phyloP scores from a whole-genome alignment of 2,113 vertebrate genomes.

The Periophthalmus modestus region DNA sequence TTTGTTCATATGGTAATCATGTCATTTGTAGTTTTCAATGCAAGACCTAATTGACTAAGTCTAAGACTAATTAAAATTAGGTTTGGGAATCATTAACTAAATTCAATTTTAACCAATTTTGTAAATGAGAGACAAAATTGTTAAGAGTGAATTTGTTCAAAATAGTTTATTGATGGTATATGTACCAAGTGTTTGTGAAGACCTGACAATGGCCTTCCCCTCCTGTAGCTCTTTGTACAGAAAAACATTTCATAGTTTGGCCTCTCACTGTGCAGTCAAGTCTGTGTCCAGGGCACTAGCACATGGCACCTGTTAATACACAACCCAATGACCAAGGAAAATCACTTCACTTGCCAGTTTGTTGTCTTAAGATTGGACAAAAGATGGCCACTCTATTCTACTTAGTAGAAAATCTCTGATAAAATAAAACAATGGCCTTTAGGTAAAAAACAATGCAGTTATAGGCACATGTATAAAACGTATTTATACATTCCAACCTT shows the following conservation, averaged over 20 bases:
- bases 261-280: slow-evolving; percentile 20
- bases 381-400: slow-evolving; percentile 77
- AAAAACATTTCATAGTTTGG: slow-evolving; percentile 20
- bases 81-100: no score
- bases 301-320: slow-evolving; percentile 33
- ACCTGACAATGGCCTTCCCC: slow-evolving; percentile 2
- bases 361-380: slow-evolving; percentile 53
- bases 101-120: no score
- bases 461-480: slow-evolving; percentile 84
- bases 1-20: no score
- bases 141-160: slow-evolving; percentile 27
- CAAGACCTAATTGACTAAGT: no score
- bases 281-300: slow-evolving; percentile 24
- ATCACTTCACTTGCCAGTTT: slow-evolving; percentile 27
- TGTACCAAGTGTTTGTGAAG: slow-evolving; percentile 55
- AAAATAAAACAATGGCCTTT: slow-evolving; percentile 72
- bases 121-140: no score
- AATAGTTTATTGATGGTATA: slow-evolving; percentile 72
- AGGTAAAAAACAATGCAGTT: slow-evolving; percentile 78
- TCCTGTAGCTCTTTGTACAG: slow-evolving; percentile 35
- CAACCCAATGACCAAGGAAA: slow-evolving; percentile 33
- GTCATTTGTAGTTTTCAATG: no score
- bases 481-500: slow-evolving; percentile 84
- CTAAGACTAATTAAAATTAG: no score
- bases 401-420: slow-evolving; percentile 85